A percentile compares a stretch with the other conserved stretches of the same genome.
Evolutionary conservation across 1,140 invertebrate species (phyloP).

Genomic region (Rhizoglyphus robini): DNA sequence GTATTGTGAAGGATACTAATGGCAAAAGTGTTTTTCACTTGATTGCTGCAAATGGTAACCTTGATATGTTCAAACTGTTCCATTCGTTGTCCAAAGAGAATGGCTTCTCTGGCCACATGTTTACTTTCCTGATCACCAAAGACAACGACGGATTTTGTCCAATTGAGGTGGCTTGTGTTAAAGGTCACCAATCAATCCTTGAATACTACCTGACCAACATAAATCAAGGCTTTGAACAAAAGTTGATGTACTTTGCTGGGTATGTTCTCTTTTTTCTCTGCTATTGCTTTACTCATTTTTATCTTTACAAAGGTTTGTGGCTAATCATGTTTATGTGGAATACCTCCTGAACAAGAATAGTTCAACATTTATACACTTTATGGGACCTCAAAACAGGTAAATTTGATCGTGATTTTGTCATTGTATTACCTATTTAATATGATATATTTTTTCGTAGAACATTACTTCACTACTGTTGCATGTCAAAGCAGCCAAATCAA

Average conservation of each 20-base stretch:
- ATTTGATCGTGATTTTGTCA: background rate
- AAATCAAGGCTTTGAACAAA: background rate
- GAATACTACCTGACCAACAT: background rate
- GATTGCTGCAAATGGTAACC: background rate
- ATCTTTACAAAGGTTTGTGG: background rate
- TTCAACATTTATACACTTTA: background rate
- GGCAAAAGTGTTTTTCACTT: constrained; percentile 17
- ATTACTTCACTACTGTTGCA: constrained; percentile 16
- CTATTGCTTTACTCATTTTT: background rate
- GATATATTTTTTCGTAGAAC: constrained; percentile 2
- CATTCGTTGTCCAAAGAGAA: background rate
- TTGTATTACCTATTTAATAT: background rate
- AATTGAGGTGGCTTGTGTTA: background rate
- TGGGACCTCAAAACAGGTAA: background rate
- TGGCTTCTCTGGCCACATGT: background rate
- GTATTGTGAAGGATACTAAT: background rate
- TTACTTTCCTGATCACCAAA: background rate
- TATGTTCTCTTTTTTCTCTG: constrained; percentile 1
- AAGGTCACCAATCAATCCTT: background rate
- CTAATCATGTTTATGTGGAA: background rate
- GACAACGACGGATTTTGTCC: constrained; percentile 15
- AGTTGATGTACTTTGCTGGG: constrained; percentile 17
- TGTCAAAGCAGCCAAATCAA: background rate
- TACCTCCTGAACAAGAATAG: background rate
- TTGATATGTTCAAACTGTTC: background rate